phyloP scores from a whole-genome alignment of 1,140 invertebrate genomes.

The Pogonognathellus flavescens region DNA sequence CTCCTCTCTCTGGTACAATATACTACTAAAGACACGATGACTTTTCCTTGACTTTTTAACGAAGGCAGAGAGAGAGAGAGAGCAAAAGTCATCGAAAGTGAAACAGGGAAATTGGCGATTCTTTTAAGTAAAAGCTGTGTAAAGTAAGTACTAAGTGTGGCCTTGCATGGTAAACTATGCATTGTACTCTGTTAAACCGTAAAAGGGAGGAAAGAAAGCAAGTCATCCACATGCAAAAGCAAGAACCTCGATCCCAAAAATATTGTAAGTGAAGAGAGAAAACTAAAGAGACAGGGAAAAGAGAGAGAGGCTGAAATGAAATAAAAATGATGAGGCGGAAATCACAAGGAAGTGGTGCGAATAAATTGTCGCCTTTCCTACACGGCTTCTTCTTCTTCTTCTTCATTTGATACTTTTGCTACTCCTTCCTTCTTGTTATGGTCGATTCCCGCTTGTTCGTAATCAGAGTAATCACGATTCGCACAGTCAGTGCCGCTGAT shows the following conservation, averaged over 20 bases:
- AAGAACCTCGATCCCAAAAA: neutral
- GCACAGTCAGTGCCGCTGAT: neutral
- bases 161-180: too few relatives aligned
- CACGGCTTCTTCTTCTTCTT: neutral
- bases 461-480: conserved; percentile 30
- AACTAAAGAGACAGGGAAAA: neutral
- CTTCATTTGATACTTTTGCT: conserved; percentile 13
- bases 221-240: neutral
- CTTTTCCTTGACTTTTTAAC: too few relatives aligned
- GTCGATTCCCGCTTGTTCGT: neutral
- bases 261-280: neutral
- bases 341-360: conserved; percentile 45
- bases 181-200: too few relatives aligned
- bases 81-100: neutral
- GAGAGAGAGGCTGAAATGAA: conserved; percentile 23
- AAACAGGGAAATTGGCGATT: neutral
- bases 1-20: neutral
- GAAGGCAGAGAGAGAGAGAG: neutral
- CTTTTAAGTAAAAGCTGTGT: too few relatives aligned
- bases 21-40: conserved; percentile 5
- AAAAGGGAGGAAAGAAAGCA: neutral
- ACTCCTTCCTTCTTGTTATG: neutral
- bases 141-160: too few relatives aligned
- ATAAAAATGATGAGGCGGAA: conserved; percentile 50
- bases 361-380: conserved; percentile 48